A percentile compares a stretch with the other conserved stretches of the same genome.
phyloP scores from a whole-genome alignment of 2,888 invertebrate genomes.

The Priocnemis perturbator region DNA sequence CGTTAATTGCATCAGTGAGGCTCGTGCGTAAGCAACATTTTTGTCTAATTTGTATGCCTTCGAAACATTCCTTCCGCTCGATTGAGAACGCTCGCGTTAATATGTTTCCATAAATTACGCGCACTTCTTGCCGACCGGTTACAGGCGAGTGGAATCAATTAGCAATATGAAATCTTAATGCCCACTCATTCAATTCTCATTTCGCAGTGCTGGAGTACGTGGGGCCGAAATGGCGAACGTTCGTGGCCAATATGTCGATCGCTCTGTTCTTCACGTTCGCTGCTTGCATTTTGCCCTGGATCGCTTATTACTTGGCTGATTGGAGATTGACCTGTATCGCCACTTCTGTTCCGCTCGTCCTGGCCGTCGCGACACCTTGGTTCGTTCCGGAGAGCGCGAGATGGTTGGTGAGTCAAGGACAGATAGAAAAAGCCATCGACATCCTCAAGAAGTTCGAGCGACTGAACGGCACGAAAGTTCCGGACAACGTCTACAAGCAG shows the following conservation, averaged over 20 bases:
- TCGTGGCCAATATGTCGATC: constrained; percentile 94
- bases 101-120: no score
- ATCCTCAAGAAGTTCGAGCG: constrained; percentile 89
- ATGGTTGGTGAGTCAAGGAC: constrained; percentile 92
- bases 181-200: neutral
- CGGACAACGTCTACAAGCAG: constrained; percentile 83
- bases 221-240: constrained; percentile 92
- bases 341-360: constrained; percentile 85
- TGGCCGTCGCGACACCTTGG: constrained; percentile 85
- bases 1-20: neutral
- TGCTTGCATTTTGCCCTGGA: constrained; percentile 88
- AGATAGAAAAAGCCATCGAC: constrained; percentile 85
- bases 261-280: constrained; percentile 91
- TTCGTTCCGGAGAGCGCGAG: constrained; percentile 91
- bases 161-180: neutral
- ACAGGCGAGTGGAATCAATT: no score
- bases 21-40: neutral
- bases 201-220: constrained; percentile 89
- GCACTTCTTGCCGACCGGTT: no score
- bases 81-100: no score
- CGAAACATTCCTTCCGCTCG: no score
- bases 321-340: constrained; percentile 88
- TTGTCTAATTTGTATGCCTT: no score
- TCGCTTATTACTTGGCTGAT: constrained; percentile 86
- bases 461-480: constrained; percentile 86